Percentiles rank a stretch among this genome's conserved stretches.
Conservation (phyloP, 2,113 vertebrate species). For the Etia nguti region DNA sequence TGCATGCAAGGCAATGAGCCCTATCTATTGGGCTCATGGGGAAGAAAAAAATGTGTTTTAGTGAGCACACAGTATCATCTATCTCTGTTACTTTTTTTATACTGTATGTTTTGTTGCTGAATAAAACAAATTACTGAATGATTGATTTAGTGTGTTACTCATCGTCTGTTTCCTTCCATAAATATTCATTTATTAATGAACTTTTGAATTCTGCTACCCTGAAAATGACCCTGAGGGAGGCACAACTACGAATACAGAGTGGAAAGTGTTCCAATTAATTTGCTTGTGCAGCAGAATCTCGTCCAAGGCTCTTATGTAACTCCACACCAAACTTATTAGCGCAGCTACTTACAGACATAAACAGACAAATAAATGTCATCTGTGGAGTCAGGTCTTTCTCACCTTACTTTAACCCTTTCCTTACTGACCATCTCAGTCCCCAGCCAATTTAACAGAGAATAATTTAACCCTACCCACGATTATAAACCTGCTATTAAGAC, state of each 20-base stretch:
- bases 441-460: background rate
- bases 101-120: background rate
- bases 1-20: background rate
- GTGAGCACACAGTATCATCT: background rate
- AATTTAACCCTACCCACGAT: background rate
- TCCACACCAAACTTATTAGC: background rate
- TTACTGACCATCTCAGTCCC: fast-evolving
- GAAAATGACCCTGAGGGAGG: background rate
- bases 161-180: background rate
- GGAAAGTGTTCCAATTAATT: background rate
- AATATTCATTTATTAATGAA: background rate
- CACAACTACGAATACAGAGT: background rate
- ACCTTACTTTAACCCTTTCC: background rate
- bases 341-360: background rate
- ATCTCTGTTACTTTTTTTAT: background rate
- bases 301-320: conserved; percentile 4
- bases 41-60: background rate
- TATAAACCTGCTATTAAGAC: background rate
- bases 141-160: background rate
- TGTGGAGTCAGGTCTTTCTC: background rate
- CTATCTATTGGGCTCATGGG: background rate
- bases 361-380: background rate
- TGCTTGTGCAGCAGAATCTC: background rate
- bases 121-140: background rate
- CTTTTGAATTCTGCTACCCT: background rate